Conservation (phyloP, 2,113 vertebrate genomes). For the Holacanthus passer region DNA sequence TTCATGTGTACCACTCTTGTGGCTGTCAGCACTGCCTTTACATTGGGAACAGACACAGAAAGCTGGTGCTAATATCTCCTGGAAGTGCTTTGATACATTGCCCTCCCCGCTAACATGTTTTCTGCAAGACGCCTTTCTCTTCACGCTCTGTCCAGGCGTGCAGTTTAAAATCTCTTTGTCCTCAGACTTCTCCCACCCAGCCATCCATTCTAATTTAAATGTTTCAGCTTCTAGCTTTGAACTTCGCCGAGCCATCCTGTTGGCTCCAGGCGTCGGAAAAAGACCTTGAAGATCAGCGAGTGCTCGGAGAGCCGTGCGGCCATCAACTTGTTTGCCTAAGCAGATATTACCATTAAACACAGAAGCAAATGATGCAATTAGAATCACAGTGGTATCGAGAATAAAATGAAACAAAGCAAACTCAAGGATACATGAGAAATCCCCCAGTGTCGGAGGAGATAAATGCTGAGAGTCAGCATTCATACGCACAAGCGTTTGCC, state of each 20-base stretch:
- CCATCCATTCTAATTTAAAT: constrained; percentile 61
- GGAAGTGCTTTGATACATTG: constrained; percentile 40
- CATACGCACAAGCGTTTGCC: constrained; percentile 31
- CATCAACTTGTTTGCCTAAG: constrained; percentile 50
- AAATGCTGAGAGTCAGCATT: constrained; percentile 50
- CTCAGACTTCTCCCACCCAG: constrained; percentile 34
- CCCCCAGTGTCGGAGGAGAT: constrained; percentile 22
- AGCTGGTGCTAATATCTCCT: constrained; percentile 31
- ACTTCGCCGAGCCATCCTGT: constrained; percentile 21
- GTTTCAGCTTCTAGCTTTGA: constrained; percentile 37
- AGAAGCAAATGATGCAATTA: constrained; percentile 46
- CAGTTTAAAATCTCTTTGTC: constrained; percentile 51
- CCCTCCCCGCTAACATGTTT: constrained; percentile 26
- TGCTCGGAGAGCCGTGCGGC: background rate
- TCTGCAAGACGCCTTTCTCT: background rate
- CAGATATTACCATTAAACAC: constrained; percentile 55
- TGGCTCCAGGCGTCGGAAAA: background rate
- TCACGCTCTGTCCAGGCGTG: constrained; percentile 15
- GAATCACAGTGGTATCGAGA: constrained; percentile 14
- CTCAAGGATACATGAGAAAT: constrained; percentile 19
- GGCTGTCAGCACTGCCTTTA: constrained; percentile 1
- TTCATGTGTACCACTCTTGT: background rate
- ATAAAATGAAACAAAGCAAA: constrained; percentile 35
- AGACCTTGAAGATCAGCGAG: constrained; percentile 17
- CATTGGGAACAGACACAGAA: constrained; percentile 3